These are phyloP conservation scores for Pycnonotus jocosus DNA, from an alignment of 2,113 vertebrate genomes.

Conservation along the genomic window DNA sequence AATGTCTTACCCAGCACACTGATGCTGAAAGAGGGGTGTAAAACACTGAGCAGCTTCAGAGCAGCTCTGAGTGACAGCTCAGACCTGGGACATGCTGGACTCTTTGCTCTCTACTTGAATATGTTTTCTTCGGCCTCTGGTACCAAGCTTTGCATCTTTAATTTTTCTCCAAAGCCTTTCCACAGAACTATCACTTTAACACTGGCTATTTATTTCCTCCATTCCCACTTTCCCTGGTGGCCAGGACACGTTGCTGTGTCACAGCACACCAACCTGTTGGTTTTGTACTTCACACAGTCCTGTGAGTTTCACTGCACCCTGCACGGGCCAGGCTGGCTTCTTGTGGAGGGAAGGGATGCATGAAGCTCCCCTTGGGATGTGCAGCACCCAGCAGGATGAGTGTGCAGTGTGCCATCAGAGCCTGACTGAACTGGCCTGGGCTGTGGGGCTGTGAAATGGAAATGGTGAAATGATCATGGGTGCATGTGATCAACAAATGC, in stretches of 20 bases:
- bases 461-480: background rate
- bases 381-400: background rate
- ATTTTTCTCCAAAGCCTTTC: background rate
- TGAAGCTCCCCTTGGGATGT: background rate
- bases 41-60: background rate
- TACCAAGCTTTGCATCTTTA: background rate
- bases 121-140: accelerated
- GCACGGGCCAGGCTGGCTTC: background rate
- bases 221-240: background rate
- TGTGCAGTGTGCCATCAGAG: background rate
- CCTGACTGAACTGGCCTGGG: background rate
- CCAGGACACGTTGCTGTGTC: background rate
- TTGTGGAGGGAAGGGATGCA: background rate
- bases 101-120: background rate
- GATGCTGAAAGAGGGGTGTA: background rate
- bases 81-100: accelerated
- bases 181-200: background rate
- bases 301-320: background rate
- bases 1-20: background rate
- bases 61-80: background rate
- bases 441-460: background rate
- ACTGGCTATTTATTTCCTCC: background rate
- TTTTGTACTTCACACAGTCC: accelerated
- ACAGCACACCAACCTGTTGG: background rate
- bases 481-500: background rate